These are phyloP conservation scores for Mimachlamys varia DNA, from an alignment of 2,888 invertebrate species.

Conservation along the genomic window DNA sequence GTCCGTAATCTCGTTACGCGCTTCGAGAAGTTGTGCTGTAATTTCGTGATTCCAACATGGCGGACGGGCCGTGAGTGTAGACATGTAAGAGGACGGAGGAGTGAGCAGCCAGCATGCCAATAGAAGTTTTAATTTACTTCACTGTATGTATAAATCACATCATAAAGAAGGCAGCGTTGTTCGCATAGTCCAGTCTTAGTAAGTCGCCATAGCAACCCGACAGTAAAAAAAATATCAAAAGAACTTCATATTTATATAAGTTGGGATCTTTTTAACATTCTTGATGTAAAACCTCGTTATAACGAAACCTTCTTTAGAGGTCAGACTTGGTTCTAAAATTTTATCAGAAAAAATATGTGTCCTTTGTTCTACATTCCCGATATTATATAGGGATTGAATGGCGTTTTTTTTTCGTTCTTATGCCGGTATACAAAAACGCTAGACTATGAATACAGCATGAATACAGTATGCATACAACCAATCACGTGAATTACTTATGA, in stretches of 20 bases:
- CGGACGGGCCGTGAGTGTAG: neutral
- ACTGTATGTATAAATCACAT: neutral
- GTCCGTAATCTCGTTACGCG: neutral
- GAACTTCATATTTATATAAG: slow-evolving; percentile 18
- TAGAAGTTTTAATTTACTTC: neutral
- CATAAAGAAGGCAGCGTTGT: neutral
- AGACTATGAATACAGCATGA: too few species aligned
- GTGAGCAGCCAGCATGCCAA: neutral
- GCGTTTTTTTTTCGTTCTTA: too few species aligned
- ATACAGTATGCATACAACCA: too few species aligned
- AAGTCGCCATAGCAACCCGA: neutral
- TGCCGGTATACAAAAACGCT: too few species aligned
- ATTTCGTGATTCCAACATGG: neutral
- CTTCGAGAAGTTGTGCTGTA: neutral
- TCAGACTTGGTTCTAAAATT: too few species aligned
- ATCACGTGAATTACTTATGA: too few species aligned
- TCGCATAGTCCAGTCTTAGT: neutral
- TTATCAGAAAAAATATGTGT: too few species aligned
- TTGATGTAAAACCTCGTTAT: neutral
- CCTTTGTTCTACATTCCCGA: neutral
- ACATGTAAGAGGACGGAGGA: neutral
- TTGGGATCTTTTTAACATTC: too few species aligned
- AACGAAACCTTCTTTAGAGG: too few species aligned
- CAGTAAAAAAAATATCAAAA: neutral
- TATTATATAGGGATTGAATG: too few species aligned